These are phyloP conservation scores for Ennomos quercinarius DNA, from an alignment of 2,888 invertebrate genomes.

Conservation along the genomic window DNA sequence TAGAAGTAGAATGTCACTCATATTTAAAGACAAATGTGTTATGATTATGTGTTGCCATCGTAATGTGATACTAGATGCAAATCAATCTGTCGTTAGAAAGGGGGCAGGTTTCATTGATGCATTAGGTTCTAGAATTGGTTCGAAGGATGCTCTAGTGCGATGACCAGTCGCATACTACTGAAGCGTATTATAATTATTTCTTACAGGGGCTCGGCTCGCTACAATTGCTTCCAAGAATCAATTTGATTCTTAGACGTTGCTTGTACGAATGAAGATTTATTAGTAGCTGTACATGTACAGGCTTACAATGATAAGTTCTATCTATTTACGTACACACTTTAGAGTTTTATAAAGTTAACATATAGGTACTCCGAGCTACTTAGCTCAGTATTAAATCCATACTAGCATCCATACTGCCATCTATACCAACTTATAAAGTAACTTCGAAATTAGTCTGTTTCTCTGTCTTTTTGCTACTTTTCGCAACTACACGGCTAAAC, in stretches of 20 bases:
- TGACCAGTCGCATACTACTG: constrained; percentile 7
- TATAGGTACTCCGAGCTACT: too few relatives aligned
- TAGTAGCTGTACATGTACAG: neutral
- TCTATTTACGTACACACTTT: too few relatives aligned
- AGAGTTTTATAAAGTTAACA: too few relatives aligned
- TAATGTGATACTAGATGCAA: constrained; percentile 27
- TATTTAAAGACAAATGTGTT: neutral
- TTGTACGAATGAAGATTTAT: constrained; percentile 11
- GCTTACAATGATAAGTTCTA: too few relatives aligned
- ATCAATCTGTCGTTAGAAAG: constrained; percentile 24
- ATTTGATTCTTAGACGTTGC: constrained; percentile 9
- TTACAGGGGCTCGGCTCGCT: constrained; percentile 19
- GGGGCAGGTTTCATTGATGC: constrained; percentile 16
- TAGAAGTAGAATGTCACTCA: neutral
- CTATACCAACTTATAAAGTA: too few relatives aligned
- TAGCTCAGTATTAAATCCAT: too few relatives aligned
- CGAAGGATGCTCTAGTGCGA: constrained; percentile 3
- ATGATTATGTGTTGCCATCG: constrained; percentile 1
- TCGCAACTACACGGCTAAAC: too few relatives aligned
- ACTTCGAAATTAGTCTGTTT: too few relatives aligned
- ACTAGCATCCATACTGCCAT: too few relatives aligned
- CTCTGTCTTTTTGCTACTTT: too few relatives aligned
- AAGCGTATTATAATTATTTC: neutral
- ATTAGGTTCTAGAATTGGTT: constrained; percentile 16
- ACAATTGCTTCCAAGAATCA: constrained; percentile 21